These are phyloP conservation scores for Lonchura striata DNA, from an alignment of 2,113 vertebrate species.

Conservation along the genomic window DNA sequence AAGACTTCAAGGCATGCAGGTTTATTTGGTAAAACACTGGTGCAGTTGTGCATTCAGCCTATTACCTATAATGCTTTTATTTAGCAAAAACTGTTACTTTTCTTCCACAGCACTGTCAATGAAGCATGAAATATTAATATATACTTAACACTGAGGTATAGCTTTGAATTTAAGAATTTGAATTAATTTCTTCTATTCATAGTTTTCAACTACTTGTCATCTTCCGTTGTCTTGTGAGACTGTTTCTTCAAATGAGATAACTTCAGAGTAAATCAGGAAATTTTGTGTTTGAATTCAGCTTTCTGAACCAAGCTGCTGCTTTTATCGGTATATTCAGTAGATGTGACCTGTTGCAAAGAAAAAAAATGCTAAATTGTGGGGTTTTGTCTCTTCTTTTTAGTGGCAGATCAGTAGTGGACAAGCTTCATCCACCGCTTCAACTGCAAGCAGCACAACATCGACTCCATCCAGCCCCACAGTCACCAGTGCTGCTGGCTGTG, in stretches of 20 bases:
- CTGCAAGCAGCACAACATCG: conserved; percentile 65
- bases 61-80: conserved; percentile 5
- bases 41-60: neutral
- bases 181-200: neutral
- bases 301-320: neutral
- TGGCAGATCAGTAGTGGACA: conserved; percentile 79
- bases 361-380: neutral
- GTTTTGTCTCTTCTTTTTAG: neutral
- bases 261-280: neutral
- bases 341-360: neutral
- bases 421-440: conserved; percentile 35
- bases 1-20: neutral
- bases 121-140: conserved; percentile 43
- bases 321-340: neutral
- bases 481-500: conserved; percentile 72
- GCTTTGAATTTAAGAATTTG: conserved; percentile 14
- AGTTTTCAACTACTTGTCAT: neutral
- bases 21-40: neutral
- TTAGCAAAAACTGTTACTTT: neutral
- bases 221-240: neutral
- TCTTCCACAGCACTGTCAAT: neutral
- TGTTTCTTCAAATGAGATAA: neutral
- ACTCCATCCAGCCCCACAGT: conserved; percentile 79
- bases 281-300: neutral
- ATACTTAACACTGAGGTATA: neutral